Base-by-base conservation (phyloP, 2,113 vertebrate species). In the Xyliphius kryptos region DNA sequence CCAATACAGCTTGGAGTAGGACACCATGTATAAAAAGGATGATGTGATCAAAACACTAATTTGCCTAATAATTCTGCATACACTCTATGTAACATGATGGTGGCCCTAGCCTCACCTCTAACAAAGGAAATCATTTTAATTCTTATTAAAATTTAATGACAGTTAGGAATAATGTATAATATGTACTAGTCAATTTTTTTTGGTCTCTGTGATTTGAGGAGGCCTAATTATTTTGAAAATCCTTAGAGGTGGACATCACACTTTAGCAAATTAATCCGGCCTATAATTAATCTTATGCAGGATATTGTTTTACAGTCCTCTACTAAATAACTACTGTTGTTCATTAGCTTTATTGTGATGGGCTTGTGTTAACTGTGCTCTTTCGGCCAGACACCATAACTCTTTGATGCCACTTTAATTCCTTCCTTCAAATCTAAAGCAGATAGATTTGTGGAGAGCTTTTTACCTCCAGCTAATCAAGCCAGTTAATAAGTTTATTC, bases 251-350 rank as follows among this genome's bases (percentile, higher is more conserved):
- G 50, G 36, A 50, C 22, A 50, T 32, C 26, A 47, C 58, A 50
- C 46, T 50, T 61, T 50, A 61, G 47, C 59, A 38, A 61, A 61
- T 61, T 61, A 61, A 61, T 61, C 46, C 50, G n/a, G 47, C 22
- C 47, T 50, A 21, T 61, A 50, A 61, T 61, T 61, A 61, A 50
- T 61, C 59, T 49, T 61, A 38, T 22, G 49, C 46, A 61, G 59
- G 47, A 46, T 61, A 38, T 61, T 61, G 59, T 61, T 61, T 19
- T 21, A 17, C 16, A 50, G 17, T 16, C 36, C 32, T 50, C 16
- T 50, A 20, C 37, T 50, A 32, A 20, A 61, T 11, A 20, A 40
- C 32, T 21, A 50, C 47, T 20, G 46, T 50, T 49, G 44, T 60
- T 49, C 58, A 49, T 61, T 19, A 61, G 44, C 43, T 60, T 61